Base-by-base conservation (phyloP, 2,888 invertebrate species). In the Lottia gigantea region DNA sequence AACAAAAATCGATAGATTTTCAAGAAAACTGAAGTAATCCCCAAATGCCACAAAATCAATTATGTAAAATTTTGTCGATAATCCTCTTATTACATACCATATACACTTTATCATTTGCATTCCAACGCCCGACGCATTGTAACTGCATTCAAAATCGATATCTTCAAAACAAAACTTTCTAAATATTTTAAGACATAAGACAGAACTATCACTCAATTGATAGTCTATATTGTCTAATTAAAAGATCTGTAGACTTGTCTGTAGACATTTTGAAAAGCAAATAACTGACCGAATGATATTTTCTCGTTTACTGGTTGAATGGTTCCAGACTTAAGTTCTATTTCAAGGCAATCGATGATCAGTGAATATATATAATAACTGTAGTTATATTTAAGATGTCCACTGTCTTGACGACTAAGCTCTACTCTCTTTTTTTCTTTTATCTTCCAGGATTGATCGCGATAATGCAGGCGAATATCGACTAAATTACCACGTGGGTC, bases 401-500 rank as follows among this genome's bases (percentile, higher is more conserved):
- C 55, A 12, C 19, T 55, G 55, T 55, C 23, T 55, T 23, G 19
- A 23, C 55, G 19, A 55, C 19, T 23, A 23, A 55, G 55, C 14
- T 55, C 55, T 55, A 23, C 23, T 55, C 55, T 19, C 19, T 55
- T 55, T 19, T 55, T 55, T 23, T 23, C 23, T 55, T 23, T 55
- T 23, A 23, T 55, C 19, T 55, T 55, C 23, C 55, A 55, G 55
- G 23, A 55, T 55, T 55, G 55, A 55, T 55, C 55, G 55, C 19
- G 23, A 55, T 55, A 23, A 19, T 55, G 55, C 55, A 55, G 55
- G 23, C 19, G 55, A 55, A 55, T 55, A 55, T 55, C 55, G 55
- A 23, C 55, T 40, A 23, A 55, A 55, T 55, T 55, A 55, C 23
- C 23, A 55, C 55, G 19, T 23, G 55, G 55, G 11, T 55, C 55